These are phyloP conservation scores for Melanostoma mellinum DNA, from an alignment of 2,888 invertebrate genomes.

Conservation along the genomic window DNA sequence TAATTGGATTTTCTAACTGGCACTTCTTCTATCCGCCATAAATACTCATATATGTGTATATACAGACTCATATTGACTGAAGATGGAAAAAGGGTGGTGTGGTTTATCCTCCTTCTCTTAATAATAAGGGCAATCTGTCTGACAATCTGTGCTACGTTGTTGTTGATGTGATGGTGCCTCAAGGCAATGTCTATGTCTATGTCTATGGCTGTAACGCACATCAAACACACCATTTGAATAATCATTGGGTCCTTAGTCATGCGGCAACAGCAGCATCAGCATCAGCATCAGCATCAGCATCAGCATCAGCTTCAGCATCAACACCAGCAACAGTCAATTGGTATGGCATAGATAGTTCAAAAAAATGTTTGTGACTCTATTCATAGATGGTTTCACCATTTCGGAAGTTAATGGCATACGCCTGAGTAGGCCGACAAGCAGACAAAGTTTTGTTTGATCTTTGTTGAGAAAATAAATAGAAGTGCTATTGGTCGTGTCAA, in stretches of 20 bases:
- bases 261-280: constrained; percentile 2
- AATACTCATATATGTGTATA: no score
- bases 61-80: no score
- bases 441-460: constrained; percentile 67
- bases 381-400: constrained; percentile 63
- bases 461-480: constrained; percentile 65
- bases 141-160: constrained; percentile 16
- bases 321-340: not conserved
- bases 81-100: constrained; percentile 22
- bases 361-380: constrained; percentile 53
- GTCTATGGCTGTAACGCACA: constrained; percentile 8
- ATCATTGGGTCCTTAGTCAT: constrained; percentile 65
- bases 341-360: constrained; percentile 30
- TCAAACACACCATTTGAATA: constrained; percentile 62
- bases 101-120: constrained; percentile 2
- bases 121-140: constrained; percentile 59
- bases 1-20: constrained; percentile 63
- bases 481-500: constrained; percentile 38
- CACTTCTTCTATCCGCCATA: constrained; percentile 43
- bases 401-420: constrained; percentile 68
- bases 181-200: constrained; percentile 17
- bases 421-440: constrained; percentile 56
- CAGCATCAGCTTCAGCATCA: not conserved
- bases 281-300: constrained; percentile 1
- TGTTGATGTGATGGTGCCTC: not conserved